These are phyloP conservation scores for Psilanteris sp. DNA, from an alignment of 1,140 invertebrate species.

Conservation along the genomic window DNA sequence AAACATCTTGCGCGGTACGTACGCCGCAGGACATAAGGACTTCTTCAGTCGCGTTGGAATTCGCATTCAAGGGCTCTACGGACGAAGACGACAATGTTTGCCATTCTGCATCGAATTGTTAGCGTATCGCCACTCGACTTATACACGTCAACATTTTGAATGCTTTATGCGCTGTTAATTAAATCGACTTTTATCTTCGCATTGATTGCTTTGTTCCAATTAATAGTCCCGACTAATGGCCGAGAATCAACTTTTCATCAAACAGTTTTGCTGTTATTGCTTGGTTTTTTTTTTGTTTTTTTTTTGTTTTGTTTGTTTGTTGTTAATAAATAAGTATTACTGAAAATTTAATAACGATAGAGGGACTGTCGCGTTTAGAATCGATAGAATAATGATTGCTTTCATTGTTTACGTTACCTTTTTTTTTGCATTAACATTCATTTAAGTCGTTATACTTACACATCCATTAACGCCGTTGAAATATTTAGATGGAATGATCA, in stretches of 20 bases:
- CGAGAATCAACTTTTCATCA: no score
- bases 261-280: no score
- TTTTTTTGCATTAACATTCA: no score
- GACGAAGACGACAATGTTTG: constrained; percentile 14
- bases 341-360: no score
- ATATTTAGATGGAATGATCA: constrained; percentile 18
- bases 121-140: constrained; percentile 20
- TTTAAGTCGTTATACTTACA: background rate
- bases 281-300: no score
- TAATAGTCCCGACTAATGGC: background rate
- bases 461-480: background rate
- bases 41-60: constrained; percentile 38
- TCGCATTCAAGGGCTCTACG: constrained; percentile 33
- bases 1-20: constrained; percentile 41
- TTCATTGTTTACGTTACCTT: no score
- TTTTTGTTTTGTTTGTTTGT: no score
- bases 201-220: constrained; percentile 3
- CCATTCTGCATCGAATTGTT: constrained; percentile 26
- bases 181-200: background rate
- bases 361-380: no score
- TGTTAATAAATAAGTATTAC: no score
- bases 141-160: constrained; percentile 9
- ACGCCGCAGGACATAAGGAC: constrained; percentile 45
- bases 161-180: constrained; percentile 29
- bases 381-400: no score